Conservation (phyloP, 2,888 invertebrate species). For the Nomada ferruginata region DNA sequence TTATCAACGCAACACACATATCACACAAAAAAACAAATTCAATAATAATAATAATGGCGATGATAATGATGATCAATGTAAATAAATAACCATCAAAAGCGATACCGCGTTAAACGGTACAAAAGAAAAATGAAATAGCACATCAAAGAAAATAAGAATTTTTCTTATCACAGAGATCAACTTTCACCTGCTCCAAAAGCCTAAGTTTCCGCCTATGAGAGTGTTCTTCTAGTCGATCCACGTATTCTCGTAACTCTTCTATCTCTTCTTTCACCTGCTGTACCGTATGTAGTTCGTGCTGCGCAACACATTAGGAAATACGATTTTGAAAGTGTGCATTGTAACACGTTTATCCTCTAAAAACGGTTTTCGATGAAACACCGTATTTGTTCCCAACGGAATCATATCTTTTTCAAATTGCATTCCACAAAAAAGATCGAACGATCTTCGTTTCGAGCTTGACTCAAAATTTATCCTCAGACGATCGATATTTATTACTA, state of each 20-base stretch:
- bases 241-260: conserved; percentile 95
- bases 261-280: conserved; percentile 98
- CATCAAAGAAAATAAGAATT: conserved; percentile 13
- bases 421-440: too few relatives aligned
- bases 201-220: conserved; percentile 95
- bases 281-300: conserved; percentile 95
- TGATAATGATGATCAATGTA: conserved; percentile 18
- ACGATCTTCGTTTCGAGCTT: too few relatives aligned
- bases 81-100: conserved; percentile 46
- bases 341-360: background rate
- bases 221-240: conserved; percentile 96
- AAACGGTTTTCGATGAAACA: background rate
- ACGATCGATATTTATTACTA: too few relatives aligned
- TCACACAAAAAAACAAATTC: conserved; percentile 26
- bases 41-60: background rate
- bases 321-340: conserved; percentile 9
- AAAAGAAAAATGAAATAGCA: conserved; percentile 38
- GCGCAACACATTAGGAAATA: conserved; percentile 51
- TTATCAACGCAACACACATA: background rate
- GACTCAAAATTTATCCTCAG: too few relatives aligned
- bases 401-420: background rate
- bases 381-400: background rate
- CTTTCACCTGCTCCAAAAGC: conserved; percentile 94
- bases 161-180: conserved; percentile 31
- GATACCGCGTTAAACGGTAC: background rate